Percentiles rank a stretch among this genome's conserved stretches.
phyloP scores from a whole-genome alignment of 35 echinoderm and acorn worm species.

The Stichopus chloronotus region DNA sequence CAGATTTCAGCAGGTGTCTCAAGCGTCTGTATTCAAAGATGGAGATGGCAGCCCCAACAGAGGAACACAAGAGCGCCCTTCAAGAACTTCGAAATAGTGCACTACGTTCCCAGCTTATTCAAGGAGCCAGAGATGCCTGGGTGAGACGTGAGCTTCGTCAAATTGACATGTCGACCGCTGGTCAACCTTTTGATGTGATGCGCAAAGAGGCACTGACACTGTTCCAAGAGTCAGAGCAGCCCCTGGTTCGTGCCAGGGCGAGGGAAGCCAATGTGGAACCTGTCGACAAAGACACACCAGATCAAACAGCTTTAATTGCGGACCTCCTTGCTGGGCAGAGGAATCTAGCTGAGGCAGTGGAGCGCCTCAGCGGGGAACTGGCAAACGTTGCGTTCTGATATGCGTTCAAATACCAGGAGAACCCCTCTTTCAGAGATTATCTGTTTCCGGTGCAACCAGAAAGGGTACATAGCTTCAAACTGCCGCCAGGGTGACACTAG shows the following conservation, averaged over 20 bases:
- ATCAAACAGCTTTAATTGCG: not conserved
- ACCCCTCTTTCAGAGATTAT: not conserved
- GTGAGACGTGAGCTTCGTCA: constrained; percentile 51
- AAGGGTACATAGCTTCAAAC: not conserved
- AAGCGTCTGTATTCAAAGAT: constrained; percentile 30
- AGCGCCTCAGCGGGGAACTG: not conserved
- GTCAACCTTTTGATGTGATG: constrained; percentile 47
- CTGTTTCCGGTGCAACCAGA: constrained; percentile 15
- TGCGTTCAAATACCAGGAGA: not conserved
- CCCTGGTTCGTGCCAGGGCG: not conserved
- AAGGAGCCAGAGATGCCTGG: constrained; percentile 63
- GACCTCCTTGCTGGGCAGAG: constrained; percentile 33
- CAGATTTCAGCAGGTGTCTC: constrained; percentile 22
- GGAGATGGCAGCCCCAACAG: constrained; percentile 15
- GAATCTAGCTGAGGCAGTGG: not conserved
- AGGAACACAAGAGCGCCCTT: constrained; percentile 38
- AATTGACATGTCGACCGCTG: constrained; percentile 43
- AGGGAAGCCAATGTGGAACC: not conserved
- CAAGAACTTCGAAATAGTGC: constrained; percentile 22
- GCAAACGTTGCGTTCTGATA: not conserved
- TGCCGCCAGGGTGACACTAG: not conserved
- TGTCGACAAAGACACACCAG: not conserved
- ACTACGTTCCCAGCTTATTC: constrained; percentile 32
- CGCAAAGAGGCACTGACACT: constrained; percentile 46
- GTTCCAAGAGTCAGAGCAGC: constrained; percentile 37